Evolutionary conservation across 2,113 vertebrate species (phyloP).

Genomic region (Chauna torquata): DNA sequence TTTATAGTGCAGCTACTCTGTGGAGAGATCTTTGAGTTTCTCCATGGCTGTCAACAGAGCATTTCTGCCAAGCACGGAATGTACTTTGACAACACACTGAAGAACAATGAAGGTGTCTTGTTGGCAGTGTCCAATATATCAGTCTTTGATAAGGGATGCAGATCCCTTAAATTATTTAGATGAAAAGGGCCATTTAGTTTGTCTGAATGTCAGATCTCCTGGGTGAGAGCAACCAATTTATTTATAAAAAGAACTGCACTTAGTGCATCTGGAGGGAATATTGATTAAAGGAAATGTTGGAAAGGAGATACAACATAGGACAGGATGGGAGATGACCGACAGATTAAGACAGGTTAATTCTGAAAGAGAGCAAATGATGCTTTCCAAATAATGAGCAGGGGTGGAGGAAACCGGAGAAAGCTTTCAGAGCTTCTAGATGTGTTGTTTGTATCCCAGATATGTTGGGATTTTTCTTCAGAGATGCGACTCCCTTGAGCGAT

Average conservation of each 20-base stretch:
- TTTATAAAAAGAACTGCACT: constrained; percentile 36
- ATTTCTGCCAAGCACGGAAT: neutral
- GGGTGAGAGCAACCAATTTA: neutral
- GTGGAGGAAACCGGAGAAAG: neutral
- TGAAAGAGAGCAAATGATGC: neutral
- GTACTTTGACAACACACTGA: neutral
- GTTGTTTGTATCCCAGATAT: neutral
- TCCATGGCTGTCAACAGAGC: neutral
- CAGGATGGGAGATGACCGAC: constrained; percentile 31
- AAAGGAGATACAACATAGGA: neutral
- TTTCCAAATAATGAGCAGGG: neutral
- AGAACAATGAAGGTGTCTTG: constrained; percentile 43
- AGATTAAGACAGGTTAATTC: constrained; percentile 42
- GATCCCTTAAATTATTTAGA: constrained; percentile 55
- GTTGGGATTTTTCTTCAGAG: neutral
- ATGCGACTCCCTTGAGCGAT: neutral
- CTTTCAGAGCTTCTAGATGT: neutral
- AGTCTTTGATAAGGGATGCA: constrained; percentile 46
- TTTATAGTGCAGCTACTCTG: neutral
- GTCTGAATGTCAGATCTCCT: constrained; percentile 61
- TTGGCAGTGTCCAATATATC: constrained; percentile 4
- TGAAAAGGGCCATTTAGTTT: constrained; percentile 20
- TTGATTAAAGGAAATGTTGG: constrained; percentile 45
- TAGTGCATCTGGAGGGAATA: constrained; percentile 37
- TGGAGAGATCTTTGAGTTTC: neutral